Conservation (phyloP, 1,140 invertebrate genomes). For the Hormaphis cornu region DNA sequence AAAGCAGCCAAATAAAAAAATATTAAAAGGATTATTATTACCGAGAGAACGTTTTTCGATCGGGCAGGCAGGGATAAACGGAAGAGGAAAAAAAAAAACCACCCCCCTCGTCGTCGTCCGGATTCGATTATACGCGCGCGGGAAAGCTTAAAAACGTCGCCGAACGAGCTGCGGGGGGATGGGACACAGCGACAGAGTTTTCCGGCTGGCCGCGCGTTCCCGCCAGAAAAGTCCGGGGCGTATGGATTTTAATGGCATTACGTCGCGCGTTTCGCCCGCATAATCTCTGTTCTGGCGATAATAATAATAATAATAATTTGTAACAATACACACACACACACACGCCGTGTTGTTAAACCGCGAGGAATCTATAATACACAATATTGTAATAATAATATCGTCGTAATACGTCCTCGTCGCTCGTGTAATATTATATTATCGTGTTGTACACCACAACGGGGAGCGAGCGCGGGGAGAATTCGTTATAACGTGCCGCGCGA, state of each 20-base stretch:
- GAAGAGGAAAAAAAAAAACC: no score
- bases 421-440: background rate
- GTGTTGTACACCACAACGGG: background rate
- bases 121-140: background rate
- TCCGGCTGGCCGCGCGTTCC: slow-evolving; percentile 2
- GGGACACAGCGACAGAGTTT: slow-evolving; percentile 3
- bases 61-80: no score
- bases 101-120: no score
- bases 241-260: slow-evolving; percentile 19
- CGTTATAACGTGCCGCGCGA: slow-evolving; percentile 15
- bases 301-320: slow-evolving; percentile 8
- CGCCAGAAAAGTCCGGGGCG: slow-evolving; percentile 31
- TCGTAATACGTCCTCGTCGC: no score
- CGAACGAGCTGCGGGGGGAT: background rate
- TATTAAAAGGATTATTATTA: no score
- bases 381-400: no score
- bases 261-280: no score
- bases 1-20: no score
- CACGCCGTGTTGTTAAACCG: slow-evolving; percentile 8
- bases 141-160: background rate
- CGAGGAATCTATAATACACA: slow-evolving; percentile 7
- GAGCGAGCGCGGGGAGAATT: background rate
- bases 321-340: no score
- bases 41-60: no score
- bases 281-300: slow-evolving; percentile 23